Conservation (phyloP, 2,113 vertebrate genomes). For the Choloepus hoffmanni region DNA sequence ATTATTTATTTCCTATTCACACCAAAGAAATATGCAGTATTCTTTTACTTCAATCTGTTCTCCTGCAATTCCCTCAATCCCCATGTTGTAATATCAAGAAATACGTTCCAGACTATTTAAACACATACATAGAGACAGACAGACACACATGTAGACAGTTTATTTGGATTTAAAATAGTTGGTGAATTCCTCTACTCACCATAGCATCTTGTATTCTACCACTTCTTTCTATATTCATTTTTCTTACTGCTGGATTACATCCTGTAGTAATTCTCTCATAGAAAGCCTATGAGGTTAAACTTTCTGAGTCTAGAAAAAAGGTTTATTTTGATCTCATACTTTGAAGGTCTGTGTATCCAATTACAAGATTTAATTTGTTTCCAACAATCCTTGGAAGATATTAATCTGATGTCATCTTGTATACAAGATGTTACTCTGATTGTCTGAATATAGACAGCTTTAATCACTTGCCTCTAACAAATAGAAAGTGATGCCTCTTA, state of each 20-base stretch:
- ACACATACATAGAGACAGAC: not conserved
- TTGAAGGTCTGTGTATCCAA: not conserved
- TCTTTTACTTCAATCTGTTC: not conserved
- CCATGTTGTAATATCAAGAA: not conserved
- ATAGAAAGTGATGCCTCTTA: not conserved
- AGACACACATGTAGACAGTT: not conserved
- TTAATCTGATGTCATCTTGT: not conserved
- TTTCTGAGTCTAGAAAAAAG: not conserved
- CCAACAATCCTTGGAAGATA: not conserved
- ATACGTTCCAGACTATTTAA: not conserved
- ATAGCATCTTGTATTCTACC: not conserved
- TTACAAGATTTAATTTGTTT: slow-evolving; percentile 29
- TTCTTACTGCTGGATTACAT: not conserved
- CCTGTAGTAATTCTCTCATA: not conserved
- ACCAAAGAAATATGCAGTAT: not conserved
- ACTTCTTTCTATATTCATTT: not conserved
- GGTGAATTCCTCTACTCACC: not conserved
- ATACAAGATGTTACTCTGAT: not conserved
- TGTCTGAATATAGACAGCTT: not conserved
- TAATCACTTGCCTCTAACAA: not conserved
- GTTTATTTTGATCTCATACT: not conserved
- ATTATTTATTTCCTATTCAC: not conserved
- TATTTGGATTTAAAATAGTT: not conserved
- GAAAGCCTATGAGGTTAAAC: not conserved
- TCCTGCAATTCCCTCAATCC: not conserved